Evolutionary conservation across 2,888 invertebrate species (phyloP), one percentile per base, ranked within the genome.

Genomic region (Griposia aprilina): DNA sequence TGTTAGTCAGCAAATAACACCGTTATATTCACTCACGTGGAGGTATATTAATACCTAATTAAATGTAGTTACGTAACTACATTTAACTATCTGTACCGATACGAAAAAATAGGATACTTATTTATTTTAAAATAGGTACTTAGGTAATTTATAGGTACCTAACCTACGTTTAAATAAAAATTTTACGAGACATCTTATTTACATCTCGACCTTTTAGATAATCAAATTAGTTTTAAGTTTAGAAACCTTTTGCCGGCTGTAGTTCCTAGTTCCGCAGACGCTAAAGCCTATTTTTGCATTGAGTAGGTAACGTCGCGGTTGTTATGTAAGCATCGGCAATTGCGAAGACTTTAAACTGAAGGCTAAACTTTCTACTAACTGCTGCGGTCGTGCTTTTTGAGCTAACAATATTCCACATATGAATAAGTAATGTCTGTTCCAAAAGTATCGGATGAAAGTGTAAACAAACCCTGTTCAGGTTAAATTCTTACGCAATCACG

Each of bases 291-390:
- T 59, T 41, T 41, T 55, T 41, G 20, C 50, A 59, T 70, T 36
- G n/a, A 59, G 4, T 41, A 41, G 41, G 11, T 26, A 45, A 62
- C 26, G n/a, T 48, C 13, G 17, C 7, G 20, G 36, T 52, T 62
- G 3, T 65, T 65, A 57, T 23, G n/a, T 65, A 62, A 52, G n/a
- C 52, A 57, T 36, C 63, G 2, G 15, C 23, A 15, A 67, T 67
- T 77, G 30, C 26, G 60, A 55, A 76, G 7, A 52, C 11, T 10
- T 48, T 55, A n/a, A 68, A 30, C 26, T 57, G 48, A 68, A 52
- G 30, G 70, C 65, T 26, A 23, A 60, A 23, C 45, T 71, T 66
- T 55, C 65, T 71, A 36, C n/a, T 30, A 17, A 41, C n/a, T 41
- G 67, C 50, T 41, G 26, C 26, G 26, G 20, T 20, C 50, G n/a